These are phyloP conservation scores for Periophthalmus modestus DNA, from an alignment of 2,113 vertebrate genomes.

Conservation along the genomic window DNA sequence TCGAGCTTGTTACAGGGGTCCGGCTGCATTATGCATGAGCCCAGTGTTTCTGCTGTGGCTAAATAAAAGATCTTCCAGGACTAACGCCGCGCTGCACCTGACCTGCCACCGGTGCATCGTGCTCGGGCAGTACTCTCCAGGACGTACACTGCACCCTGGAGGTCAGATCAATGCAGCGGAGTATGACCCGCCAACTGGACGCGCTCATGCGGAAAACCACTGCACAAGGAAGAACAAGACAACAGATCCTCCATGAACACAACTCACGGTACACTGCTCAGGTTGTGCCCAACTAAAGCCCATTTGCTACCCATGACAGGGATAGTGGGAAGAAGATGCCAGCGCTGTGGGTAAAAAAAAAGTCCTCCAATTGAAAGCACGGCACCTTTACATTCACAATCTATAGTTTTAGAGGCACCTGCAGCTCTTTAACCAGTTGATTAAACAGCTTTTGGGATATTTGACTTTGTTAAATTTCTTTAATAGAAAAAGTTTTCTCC, in stretches of 20 bases:
- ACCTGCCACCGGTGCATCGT: slow-evolving; percentile 60
- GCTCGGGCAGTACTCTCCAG: slow-evolving; percentile 30
- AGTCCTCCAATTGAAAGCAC: too few species aligned
- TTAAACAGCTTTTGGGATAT: too few species aligned
- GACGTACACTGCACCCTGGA: slow-evolving; percentile 31
- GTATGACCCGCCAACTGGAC: slow-evolving; percentile 42
- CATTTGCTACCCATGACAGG: background rate
- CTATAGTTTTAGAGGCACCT: too few species aligned
- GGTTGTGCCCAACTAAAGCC: background rate
- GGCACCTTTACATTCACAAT: too few species aligned
- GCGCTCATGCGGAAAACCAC: slow-evolving; percentile 6
- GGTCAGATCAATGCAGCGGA: slow-evolving; percentile 65
- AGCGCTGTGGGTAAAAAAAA: background rate
- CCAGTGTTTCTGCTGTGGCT: slow-evolving; percentile 81
- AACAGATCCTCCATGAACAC: background rate
- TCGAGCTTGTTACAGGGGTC: slow-evolving; percentile 90
- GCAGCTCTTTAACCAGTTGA: too few species aligned
- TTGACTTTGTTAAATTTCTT: too few species aligned
- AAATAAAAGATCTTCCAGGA: slow-evolving; percentile 82
- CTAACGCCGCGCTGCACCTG: slow-evolving; percentile 44
- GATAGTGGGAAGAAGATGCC: background rate
- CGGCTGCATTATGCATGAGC: slow-evolving; percentile 88
- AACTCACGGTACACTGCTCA: background rate
- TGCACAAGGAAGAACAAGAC: slow-evolving; percentile 18
- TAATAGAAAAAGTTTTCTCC: too few species aligned